phyloP scores from a whole-genome alignment of 2,888 invertebrate genomes.

The Rhamphomyia laevipes region DNA sequence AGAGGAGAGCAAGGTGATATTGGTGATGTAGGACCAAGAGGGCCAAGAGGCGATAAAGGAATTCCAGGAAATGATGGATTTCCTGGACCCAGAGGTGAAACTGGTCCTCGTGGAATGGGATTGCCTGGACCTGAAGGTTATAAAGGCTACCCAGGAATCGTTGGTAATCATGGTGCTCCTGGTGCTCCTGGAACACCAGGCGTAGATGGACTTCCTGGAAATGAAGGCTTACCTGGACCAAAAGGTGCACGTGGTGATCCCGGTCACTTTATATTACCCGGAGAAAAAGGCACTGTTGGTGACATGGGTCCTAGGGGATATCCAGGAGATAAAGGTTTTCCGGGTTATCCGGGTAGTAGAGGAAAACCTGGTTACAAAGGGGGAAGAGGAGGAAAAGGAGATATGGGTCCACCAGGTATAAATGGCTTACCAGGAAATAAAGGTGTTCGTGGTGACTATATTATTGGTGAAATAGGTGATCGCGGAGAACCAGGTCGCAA shows the following conservation, averaged over 20 bases:
- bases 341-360: slow-evolving; percentile 39
- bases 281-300: slow-evolving; percentile 36
- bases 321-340: slow-evolving; percentile 39
- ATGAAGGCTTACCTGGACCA: slow-evolving; percentile 28
- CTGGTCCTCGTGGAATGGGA: slow-evolving; percentile 40
- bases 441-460: slow-evolving; percentile 35
- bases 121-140: slow-evolving; percentile 45
- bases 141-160: slow-evolving; percentile 55
- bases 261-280: slow-evolving; percentile 30
- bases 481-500: slow-evolving; percentile 32
- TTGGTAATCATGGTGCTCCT: slow-evolving; percentile 49
- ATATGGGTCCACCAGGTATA: slow-evolving; percentile 44
- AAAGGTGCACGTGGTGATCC: slow-evolving; percentile 39
- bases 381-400: slow-evolving; percentile 44
- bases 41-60: slow-evolving; percentile 49
- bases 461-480: slow-evolving; percentile 31
- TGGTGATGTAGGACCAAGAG: slow-evolving; percentile 40
- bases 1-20: slow-evolving; percentile 37
- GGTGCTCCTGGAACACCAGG: slow-evolving; percentile 50
- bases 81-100: slow-evolving; percentile 42
- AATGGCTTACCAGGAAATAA: slow-evolving; percentile 46
- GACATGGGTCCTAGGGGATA: slow-evolving; percentile 36
- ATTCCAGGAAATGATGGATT: slow-evolving; percentile 43
- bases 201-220: slow-evolving; percentile 35
- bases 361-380: slow-evolving; percentile 44